Evolutionary conservation across 2,888 invertebrate species (phyloP).

Genomic region (Ichneumon xanthorius): DNA sequence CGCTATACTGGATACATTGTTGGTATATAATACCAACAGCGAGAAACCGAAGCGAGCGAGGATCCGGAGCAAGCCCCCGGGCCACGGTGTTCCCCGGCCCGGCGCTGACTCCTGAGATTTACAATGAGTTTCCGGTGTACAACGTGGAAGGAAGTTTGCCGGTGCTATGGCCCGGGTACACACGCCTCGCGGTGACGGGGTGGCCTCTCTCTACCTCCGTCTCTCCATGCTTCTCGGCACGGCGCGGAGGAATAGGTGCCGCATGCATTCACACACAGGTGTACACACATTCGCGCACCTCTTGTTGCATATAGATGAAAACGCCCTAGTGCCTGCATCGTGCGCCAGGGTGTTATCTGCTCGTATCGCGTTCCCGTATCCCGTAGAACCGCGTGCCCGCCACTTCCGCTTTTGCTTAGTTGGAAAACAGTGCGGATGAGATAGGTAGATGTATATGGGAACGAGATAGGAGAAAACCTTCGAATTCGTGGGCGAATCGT

Average conservation of each 20-base stretch:
- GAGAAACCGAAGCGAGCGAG: conserved; percentile 54
- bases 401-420: conserved; percentile 64
- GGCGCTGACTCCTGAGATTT: conserved; percentile 80
- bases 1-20: conserved; percentile 5
- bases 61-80: conserved; percentile 66
- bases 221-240: conserved; percentile 31
- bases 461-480: not conserved
- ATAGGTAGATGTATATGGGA: conserved; percentile 21
- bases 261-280: conserved; percentile 34
- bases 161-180: conserved; percentile 71
- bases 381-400: conserved; percentile 40
- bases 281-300: not conserved
- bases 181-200: conserved; percentile 49
- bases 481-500: conserved; percentile 17
- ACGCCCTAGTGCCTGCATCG: conserved; percentile 15
- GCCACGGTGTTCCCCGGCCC: conserved; percentile 58
- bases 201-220: conserved; percentile 14
- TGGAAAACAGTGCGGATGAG: conserved; percentile 48
- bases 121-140: conserved; percentile 83
- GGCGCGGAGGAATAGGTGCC: conserved; percentile 1
- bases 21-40: conserved; percentile 24
- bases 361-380: conserved; percentile 63
- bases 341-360: conserved; percentile 64
- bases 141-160: conserved; percentile 82
- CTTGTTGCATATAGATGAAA: conserved; percentile 15